Conservation (phyloP, 2,888 invertebrate species). For the Drosophila mercatorum region DNA sequence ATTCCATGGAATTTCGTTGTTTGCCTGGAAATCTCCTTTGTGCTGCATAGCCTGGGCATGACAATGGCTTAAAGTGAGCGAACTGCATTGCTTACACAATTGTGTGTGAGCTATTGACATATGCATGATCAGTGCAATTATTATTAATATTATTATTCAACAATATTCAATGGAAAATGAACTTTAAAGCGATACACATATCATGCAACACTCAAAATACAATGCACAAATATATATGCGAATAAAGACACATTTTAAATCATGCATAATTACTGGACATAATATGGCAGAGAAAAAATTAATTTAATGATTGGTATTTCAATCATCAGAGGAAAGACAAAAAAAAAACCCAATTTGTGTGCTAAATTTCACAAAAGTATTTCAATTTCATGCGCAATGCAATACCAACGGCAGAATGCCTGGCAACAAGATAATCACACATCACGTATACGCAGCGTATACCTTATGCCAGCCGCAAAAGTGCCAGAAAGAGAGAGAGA, state of each 20-base stretch:
- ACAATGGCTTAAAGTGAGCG: not conserved
- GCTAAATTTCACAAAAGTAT: slow-evolving; percentile 63
- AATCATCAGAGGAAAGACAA: slow-evolving; percentile 19
- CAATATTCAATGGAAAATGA: not conserved
- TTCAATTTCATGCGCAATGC: slow-evolving; percentile 52
- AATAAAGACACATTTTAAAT: slow-evolving; percentile 27
- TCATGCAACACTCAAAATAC: not conserved
- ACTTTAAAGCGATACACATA: not conserved
- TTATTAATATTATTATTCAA: not conserved
- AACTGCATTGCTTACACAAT: not conserved
- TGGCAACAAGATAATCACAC: slow-evolving; percentile 68
- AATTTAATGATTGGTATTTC: slow-evolving; percentile 34
- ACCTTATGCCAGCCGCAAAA: slow-evolving; percentile 33
- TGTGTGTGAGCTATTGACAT: not conserved
- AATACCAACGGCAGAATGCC: slow-evolving; percentile 13
- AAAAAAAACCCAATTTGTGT: slow-evolving; percentile 44
- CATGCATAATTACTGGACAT: not conserved
- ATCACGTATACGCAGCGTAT: slow-evolving; percentile 69
- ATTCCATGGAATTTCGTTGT: too few species aligned
- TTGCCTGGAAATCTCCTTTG: too few species aligned
- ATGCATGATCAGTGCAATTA: not conserved
- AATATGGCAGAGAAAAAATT: not conserved
- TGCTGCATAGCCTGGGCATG: not conserved
- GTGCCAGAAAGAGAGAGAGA: not conserved
- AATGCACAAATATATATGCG: not conserved